Percentiles rank a stretch among this genome's conserved stretches.
phyloP scores from a whole-genome alignment of 2,113 vertebrate genomes.

The Galbula dea region DNA sequence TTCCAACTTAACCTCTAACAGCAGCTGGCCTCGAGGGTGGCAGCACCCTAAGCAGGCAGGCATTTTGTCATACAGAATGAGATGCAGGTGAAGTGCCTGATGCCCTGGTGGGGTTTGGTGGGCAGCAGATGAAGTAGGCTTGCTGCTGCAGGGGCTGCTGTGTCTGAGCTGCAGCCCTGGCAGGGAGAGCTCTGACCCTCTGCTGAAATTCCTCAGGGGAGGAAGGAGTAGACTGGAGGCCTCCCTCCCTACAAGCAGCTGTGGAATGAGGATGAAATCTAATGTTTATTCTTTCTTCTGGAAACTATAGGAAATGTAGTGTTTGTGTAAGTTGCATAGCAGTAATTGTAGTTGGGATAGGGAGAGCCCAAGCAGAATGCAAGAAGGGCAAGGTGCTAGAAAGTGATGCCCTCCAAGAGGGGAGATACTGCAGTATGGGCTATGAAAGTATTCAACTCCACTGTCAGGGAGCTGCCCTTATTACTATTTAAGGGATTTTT shows the following conservation, averaged over 20 bases:
- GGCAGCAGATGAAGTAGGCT: neutral
- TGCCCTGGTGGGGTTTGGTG: neutral
- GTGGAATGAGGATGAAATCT: constrained; percentile 60
- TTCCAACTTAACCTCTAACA: neutral
- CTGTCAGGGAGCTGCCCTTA: neutral
- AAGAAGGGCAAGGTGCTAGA: neutral
- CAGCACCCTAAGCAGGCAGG: neutral
- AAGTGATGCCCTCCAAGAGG: fast-evolving
- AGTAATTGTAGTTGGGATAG: neutral
- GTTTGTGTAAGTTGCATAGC: neutral
- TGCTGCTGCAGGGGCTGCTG: fast-evolving
- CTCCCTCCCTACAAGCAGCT: constrained; percentile 43
- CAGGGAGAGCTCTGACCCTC: neutral
- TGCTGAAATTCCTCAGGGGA: constrained; percentile 12
- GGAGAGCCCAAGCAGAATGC: neutral
- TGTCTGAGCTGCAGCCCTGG: neutral
- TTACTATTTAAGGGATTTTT: neutral
- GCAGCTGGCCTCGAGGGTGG: neutral
- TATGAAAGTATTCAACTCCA: neutral
- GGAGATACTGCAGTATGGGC: neutral
- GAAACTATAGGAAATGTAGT: constrained; percentile 52
- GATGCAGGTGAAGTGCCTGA: fast-evolving
- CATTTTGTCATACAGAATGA: neutral
- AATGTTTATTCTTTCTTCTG: constrained; percentile 56
- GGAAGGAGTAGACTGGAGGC: constrained; percentile 27